Conservation (phyloP, 2,113 vertebrate genomes). For the Perccottus glenii region DNA sequence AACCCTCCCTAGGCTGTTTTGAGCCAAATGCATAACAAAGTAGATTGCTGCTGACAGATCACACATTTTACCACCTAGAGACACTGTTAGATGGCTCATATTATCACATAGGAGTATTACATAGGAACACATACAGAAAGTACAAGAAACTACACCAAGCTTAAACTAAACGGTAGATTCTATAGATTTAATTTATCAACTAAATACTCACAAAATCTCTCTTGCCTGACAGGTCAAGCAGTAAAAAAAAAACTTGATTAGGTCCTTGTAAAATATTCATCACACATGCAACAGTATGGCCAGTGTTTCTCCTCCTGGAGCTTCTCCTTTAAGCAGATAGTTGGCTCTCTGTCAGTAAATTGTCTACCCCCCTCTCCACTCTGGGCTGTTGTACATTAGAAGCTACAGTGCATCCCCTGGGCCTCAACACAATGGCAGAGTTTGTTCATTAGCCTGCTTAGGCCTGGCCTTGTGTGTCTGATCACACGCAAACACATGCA, state of each 20-base stretch:
- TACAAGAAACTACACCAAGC: background rate
- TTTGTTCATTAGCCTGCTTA: conserved; percentile 75
- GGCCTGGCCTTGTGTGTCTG: conserved; percentile 62
- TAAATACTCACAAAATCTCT: too few species aligned
- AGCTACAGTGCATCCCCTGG: conserved; percentile 57
- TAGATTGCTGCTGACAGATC: conserved; percentile 39
- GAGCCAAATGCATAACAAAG: conserved; percentile 37
- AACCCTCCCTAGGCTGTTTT: conserved; percentile 13
- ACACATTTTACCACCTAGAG: conserved; percentile 36
- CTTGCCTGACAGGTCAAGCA: background rate
- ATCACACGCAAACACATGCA: conserved; percentile 66
- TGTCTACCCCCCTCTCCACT: conserved; percentile 36
- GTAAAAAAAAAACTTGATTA: conserved; percentile 16
- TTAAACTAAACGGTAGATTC: background rate
- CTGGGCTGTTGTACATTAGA: conserved; percentile 65
- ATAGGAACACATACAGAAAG: too few species aligned
- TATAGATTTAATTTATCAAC: too few species aligned
- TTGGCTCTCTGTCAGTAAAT: conserved; percentile 46
- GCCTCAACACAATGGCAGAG: conserved; percentile 64
- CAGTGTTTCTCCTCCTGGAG: conserved; percentile 15
- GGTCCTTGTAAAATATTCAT: conserved; percentile 45
- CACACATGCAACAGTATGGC: background rate
- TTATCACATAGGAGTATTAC: conserved; percentile 33
- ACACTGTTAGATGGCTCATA: conserved; percentile 26
- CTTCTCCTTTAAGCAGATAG: conserved; percentile 49